Percentiles rank a stretch among this genome's conserved stretches.
phyloP scores from a whole-genome alignment of 2,113 vertebrate species.

The Erythrolamprus reginae region DNA sequence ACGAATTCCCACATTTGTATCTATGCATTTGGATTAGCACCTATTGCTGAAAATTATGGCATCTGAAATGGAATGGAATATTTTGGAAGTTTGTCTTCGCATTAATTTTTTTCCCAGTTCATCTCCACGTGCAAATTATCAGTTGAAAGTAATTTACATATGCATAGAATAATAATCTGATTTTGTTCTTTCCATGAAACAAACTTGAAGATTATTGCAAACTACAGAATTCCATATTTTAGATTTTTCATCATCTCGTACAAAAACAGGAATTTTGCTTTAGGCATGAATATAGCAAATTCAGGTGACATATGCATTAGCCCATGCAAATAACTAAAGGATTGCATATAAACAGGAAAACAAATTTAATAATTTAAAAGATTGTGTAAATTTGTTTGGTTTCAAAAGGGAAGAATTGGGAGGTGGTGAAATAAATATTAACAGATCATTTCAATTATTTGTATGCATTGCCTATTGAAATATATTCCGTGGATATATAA shows the following conservation, averaged over 20 bases:
- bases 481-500: neutral
- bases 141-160: neutral
- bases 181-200: neutral
- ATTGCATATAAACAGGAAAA: constrained; percentile 7
- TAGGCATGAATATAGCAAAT: neutral
- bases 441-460: neutral
- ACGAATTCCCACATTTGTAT: neutral
- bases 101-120: neutral
- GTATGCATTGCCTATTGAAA: neutral
- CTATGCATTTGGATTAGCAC: no score
- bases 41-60: neutral
- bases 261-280: neutral
- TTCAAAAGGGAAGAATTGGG: neutral
- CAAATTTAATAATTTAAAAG: constrained; percentile 13
- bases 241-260: neutral
- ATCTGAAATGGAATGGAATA: neutral
- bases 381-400: neutral
- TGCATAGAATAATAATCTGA: neutral
- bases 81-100: neutral
- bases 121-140: neutral
- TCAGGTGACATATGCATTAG: constrained; percentile 8
- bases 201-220: neutral
- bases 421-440: neutral
- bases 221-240: neutral
- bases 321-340: neutral